Evolutionary conservation across 2,888 invertebrate species (phyloP).

Genomic region (Scaptomyza cyrtandrae): DNA sequence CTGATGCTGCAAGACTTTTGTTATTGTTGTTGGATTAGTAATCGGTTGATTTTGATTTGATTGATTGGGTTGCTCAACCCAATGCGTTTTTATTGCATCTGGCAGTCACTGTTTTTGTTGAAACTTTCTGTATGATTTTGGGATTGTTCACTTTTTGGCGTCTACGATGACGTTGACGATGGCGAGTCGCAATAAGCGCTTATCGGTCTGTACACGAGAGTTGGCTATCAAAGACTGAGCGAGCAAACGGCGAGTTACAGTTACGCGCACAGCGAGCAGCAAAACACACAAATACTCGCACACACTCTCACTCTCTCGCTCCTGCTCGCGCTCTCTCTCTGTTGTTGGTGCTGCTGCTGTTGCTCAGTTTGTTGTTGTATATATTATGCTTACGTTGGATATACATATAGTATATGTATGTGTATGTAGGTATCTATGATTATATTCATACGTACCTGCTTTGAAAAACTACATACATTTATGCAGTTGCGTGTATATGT

Average conservation of each 20-base stretch:
- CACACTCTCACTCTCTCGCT: slow-evolving; percentile 27
- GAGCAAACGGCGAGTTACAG: slow-evolving; percentile 66
- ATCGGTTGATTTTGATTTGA: slow-evolving; percentile 12
- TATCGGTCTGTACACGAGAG: slow-evolving; percentile 83
- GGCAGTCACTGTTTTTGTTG: slow-evolving; percentile 22
- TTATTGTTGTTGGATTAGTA: slow-evolving; percentile 13
- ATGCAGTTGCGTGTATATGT: slow-evolving; percentile 20
- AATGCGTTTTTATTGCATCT: slow-evolving; percentile 27
- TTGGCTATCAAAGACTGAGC: slow-evolving; percentile 84
- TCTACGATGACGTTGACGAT: slow-evolving; percentile 35
- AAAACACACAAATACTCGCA: slow-evolving; percentile 31
- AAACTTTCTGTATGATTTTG: slow-evolving; percentile 30
- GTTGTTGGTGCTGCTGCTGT: slow-evolving; percentile 7
- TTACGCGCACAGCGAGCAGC: slow-evolving; percentile 65
- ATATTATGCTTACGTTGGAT: slow-evolving; percentile 47
- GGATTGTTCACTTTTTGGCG: slow-evolving; percentile 51
- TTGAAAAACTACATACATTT: slow-evolving; percentile 64
- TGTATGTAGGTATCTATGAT: slow-evolving; percentile 2
- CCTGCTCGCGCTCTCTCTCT: slow-evolving; percentile 7
- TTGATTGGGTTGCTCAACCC: slow-evolving; percentile 27
- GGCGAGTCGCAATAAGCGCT: slow-evolving; percentile 68
- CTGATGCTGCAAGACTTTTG: slow-evolving; percentile 36
- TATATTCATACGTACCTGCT: slow-evolving; percentile 58
- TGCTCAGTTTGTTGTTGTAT: slow-evolving; percentile 36
- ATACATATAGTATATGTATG: neutral